These are phyloP conservation scores for Aramus guarauna DNA, from an alignment of 2,113 vertebrate genomes.

Conservation along the genomic window DNA sequence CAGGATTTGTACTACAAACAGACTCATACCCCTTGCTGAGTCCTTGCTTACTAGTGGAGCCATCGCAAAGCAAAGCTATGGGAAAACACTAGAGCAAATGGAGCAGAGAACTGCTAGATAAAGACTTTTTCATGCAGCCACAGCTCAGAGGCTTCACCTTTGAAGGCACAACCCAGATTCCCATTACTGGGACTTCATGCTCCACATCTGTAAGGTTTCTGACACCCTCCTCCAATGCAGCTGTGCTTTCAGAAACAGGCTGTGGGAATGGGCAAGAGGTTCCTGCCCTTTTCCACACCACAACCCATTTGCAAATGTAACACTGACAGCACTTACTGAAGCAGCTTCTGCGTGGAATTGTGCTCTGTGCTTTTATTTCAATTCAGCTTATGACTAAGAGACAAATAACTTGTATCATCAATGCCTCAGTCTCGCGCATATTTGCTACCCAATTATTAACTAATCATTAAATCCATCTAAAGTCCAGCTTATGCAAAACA, in stretches of 20 bases:
- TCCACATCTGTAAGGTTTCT: background rate
- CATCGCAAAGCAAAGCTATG: background rate
- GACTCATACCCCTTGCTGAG: background rate
- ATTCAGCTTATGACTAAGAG: conserved; percentile 18
- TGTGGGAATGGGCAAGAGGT: background rate
- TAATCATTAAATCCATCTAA: conserved; percentile 33
- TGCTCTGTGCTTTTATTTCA: background rate
- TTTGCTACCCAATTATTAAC: conserved; percentile 16
- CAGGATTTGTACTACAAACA: background rate
- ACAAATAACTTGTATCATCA: background rate
- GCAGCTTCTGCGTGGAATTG: background rate
- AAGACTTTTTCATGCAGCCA: background rate
- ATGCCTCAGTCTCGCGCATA: background rate
- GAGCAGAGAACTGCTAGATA: background rate
- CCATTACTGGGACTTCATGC: background rate
- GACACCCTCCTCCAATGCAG: background rate
- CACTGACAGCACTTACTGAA: background rate
- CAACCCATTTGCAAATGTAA: background rate
- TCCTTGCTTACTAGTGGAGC: background rate
- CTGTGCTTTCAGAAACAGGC: background rate
- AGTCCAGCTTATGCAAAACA: conserved; percentile 16
- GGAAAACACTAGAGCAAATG: background rate
- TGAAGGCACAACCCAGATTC: background rate
- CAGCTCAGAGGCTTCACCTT: background rate
- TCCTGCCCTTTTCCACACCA: background rate